These are phyloP conservation scores for Idris sp. DNA, from an alignment of 1,140 invertebrate species.

Conservation along the genomic window DNA sequence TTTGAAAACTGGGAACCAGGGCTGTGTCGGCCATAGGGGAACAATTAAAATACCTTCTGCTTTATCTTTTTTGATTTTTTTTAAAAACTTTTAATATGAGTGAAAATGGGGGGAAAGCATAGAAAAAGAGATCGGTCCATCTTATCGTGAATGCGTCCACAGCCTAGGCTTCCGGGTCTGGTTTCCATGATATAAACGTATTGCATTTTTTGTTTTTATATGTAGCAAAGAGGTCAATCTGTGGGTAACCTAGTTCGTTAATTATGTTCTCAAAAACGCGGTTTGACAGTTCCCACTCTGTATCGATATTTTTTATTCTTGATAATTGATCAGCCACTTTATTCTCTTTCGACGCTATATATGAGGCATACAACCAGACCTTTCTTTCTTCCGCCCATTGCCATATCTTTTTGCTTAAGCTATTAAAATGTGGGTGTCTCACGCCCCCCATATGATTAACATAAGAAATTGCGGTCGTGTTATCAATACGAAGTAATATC, in stretches of 20 bases:
- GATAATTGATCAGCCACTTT: too few species aligned
- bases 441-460: too few species aligned
- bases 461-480: too few species aligned
- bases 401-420: too few species aligned
- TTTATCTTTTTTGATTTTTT: conserved; percentile 1
- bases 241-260: background rate
- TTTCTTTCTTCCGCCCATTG: too few species aligned
- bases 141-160: background rate
- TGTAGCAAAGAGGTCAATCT: background rate
- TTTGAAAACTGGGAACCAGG: background rate
- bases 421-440: too few species aligned
- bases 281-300: background rate
- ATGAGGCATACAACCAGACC: too few species aligned
- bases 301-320: background rate
- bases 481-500: too few species aligned
- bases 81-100: background rate
- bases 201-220: background rate
- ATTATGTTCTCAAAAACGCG: background rate
- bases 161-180: background rate
- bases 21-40: background rate
- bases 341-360: too few species aligned
- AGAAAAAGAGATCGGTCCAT: background rate
- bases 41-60: background rate
- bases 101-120: background rate
- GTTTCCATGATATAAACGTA: background rate